Evolutionary conservation across 2,888 invertebrate species (phyloP).

Genomic region (Nephrotoma appendiculata): DNA sequence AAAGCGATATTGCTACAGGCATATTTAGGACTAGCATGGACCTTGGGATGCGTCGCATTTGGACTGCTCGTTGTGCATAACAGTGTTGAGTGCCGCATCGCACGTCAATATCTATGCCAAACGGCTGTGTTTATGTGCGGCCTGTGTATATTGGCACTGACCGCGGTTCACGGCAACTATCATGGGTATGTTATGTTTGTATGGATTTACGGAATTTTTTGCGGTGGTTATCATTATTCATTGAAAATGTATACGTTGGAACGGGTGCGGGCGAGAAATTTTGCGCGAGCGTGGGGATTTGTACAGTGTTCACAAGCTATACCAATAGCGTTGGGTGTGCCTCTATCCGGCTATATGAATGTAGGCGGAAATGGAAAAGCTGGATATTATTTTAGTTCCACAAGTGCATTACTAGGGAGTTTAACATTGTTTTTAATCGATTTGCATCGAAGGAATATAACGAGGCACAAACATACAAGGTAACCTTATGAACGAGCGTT

Average conservation of each 20-base stretch:
- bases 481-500: conserved; percentile 5
- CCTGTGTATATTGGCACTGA: conserved; percentile 59
- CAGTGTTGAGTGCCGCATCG: conserved; percentile 70
- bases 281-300: conserved; percentile 79
- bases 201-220: conserved; percentile 72
- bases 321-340: conserved; percentile 71
- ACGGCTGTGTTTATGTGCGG: conserved; percentile 68
- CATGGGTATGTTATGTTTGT: conserved; percentile 66
- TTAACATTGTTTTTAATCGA: conserved; percentile 68
- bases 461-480: conserved; percentile 51
- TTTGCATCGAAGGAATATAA: conserved; percentile 55
- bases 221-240: conserved; percentile 78
- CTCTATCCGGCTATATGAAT: conserved; percentile 61
- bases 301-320: conserved; percentile 77
- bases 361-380: conserved; percentile 60
- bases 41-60: conserved; percentile 65
- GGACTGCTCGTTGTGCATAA: conserved; percentile 71
- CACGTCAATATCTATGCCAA: conserved; percentile 70
- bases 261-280: conserved; percentile 69
- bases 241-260: conserved; percentile 84
- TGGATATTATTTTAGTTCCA: conserved; percentile 73
- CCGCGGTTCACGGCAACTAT: conserved; percentile 60
- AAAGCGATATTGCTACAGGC: conserved; percentile 52
- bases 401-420: conserved; percentile 61
- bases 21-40: conserved; percentile 70